Evolutionary conservation across 2,113 vertebrate species (phyloP), one percentile per base, ranked within the genome.

Genomic region (Tichodroma muraria): DNA sequence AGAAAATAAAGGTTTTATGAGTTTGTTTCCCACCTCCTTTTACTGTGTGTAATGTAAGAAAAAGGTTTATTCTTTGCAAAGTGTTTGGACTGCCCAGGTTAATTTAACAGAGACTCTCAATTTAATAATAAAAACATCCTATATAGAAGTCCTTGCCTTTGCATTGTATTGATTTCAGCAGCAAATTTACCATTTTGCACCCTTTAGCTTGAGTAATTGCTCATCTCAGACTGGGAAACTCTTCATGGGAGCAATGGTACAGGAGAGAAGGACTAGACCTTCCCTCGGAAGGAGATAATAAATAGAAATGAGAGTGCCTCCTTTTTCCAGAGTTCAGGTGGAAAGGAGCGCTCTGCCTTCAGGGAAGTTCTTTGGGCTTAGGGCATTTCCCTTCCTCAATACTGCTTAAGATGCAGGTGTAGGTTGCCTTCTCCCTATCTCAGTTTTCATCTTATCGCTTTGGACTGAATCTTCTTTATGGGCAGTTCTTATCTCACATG

Each of bases 81-180:
- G 53, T 87, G 20, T 63, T 89, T 59, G 45, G 23, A 83, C 66
- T 87, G 31, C 73, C 47, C 85, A 80, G 65, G 53, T 95, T 97
- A 95, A 97, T 97, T 97, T 94, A 97, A 94, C 53, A 94, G 71
- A 97, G 64, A 64, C 53, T 84, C 35, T 89, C 80, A 89, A 50
- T n/a, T 44, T 66, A 93, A 64, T 88, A 96, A 97, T 96, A 97
- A 97, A 97, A 94, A 69, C 21, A 82, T 80, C 85, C 79, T 77
- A 85, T 69, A 19, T 57, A 57, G 91, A 96, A 57, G 8, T 24
- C 49, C 37, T 60, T 73, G 25, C 15, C 5, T 90, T 65, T 84
- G 35, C 28, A 44, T 33, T 25, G 25, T 49, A 60, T 65, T 95
- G 71, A 91, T 80, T 96, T 88, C 89, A 78, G 69, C 60, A 81